Percentiles rank a stretch among this genome's conserved stretches.
These are phyloP conservation scores for Acronicta psi DNA, from an alignment of 2,888 invertebrate species.

Conservation along the genomic window DNA sequence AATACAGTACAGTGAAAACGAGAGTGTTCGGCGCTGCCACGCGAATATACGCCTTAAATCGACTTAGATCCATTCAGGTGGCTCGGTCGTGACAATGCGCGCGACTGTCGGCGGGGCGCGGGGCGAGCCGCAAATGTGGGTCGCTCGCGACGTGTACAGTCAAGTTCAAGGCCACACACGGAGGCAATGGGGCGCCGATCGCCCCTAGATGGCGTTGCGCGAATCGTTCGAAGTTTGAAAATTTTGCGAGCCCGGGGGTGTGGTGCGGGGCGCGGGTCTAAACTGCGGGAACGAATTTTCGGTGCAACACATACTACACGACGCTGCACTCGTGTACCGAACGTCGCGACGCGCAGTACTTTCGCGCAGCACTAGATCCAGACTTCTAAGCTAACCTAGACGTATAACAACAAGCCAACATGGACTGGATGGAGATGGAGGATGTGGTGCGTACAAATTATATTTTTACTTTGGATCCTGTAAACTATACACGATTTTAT, in stretches of 20 bases:
- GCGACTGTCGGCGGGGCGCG: constrained; percentile 71
- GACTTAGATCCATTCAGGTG: constrained; percentile 80
- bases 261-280: constrained; percentile 74
- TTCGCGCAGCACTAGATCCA: constrained; percentile 77
- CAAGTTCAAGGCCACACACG: constrained; percentile 87
- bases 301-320: constrained; percentile 86
- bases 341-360: constrained; percentile 87
- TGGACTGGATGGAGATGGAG: constrained; percentile 88
- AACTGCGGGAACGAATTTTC: constrained; percentile 84
- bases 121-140: constrained; percentile 80
- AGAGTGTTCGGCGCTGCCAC: constrained; percentile 71
- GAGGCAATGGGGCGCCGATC: constrained; percentile 73
- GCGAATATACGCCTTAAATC: constrained; percentile 78
- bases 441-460: constrained; percentile 82
- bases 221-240: constrained; percentile 78
- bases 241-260: constrained; percentile 81
- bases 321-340: constrained; percentile 86
- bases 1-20: constrained; percentile 80
- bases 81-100: constrained; percentile 78
- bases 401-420: constrained; percentile 74
- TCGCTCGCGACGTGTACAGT: constrained; percentile 81
- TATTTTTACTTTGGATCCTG: constrained; percentile 37
- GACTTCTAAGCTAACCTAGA: constrained; percentile 76
- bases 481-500: constrained; percentile 13
- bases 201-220: constrained; percentile 86